Conservation (phyloP, 2,888 invertebrate species). For the Oscheius sp. region DNA sequence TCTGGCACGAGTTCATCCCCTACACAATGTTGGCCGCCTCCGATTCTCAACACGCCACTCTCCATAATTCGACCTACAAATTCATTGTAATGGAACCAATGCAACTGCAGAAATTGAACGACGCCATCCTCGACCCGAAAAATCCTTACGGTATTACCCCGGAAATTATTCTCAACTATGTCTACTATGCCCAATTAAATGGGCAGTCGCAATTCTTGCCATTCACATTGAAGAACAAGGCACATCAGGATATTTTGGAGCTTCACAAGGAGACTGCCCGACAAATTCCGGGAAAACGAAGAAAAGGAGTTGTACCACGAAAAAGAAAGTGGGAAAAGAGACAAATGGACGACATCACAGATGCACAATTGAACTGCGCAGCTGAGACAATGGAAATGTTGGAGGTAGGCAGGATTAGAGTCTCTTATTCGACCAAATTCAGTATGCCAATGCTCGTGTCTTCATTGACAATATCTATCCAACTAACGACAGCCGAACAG, state of each 20-base stretch:
- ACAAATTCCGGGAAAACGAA: neutral
- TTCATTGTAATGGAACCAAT: constrained; percentile 47
- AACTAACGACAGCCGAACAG: constrained; percentile 35
- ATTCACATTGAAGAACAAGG: neutral
- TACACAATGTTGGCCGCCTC: neutral
- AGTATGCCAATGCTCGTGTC: constrained; percentile 65
- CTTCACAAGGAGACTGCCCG: neutral
- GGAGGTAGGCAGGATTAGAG: constrained; percentile 28
- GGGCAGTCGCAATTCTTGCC: constrained; percentile 52
- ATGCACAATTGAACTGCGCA: constrained; percentile 43
- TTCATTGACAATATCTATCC: constrained; percentile 66
- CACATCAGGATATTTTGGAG: neutral
- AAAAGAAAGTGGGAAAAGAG: constrained; percentile 6
- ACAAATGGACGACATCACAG: neutral
- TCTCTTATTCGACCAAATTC: no score
- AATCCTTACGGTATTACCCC: constrained; percentile 43
- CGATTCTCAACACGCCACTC: neutral
- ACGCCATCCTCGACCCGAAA: neutral
- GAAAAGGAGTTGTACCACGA: neutral
- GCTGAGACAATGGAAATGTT: constrained; percentile 52
- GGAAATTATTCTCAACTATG: constrained; percentile 53
- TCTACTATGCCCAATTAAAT: constrained; percentile 54
- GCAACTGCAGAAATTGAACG: constrained; percentile 27
- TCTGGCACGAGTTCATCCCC: constrained; percentile 53
- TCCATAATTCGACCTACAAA: constrained; percentile 31